Conservation (phyloP, 2,113 vertebrate genomes). For the Alces alces region DNA sequence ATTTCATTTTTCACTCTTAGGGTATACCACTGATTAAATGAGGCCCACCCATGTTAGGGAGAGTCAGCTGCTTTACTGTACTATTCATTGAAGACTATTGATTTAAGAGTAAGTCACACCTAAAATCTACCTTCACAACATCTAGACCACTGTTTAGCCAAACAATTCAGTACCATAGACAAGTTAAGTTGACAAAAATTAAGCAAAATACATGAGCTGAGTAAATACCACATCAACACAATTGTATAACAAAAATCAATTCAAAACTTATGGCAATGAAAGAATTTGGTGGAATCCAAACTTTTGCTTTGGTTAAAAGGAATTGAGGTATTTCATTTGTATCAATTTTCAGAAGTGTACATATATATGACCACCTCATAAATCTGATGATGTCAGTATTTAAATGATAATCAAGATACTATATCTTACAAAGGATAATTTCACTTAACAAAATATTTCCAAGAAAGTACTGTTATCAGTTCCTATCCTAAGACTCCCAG, state of each 20-base stretch:
- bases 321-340: background rate
- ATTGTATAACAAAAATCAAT: background rate
- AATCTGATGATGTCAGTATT: background rate
- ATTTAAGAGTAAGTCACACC: background rate
- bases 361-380: background rate
- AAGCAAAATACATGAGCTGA: background rate
- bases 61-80: background rate
- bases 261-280: background rate
- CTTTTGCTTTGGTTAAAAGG: background rate
- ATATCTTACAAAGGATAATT: background rate
- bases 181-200: background rate
- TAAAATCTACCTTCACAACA: background rate
- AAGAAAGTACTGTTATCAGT: background rate
- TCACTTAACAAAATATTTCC: background rate
- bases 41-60: background rate
- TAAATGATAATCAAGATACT: background rate
- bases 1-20: background rate
- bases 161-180: background rate
- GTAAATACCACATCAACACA: background rate
- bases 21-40: background rate
- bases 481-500: background rate
- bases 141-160: background rate
- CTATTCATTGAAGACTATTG: background rate
- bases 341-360: background rate
- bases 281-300: background rate